These are phyloP conservation scores for Eulithis prunata DNA, from an alignment of 2,888 invertebrate species.

Conservation along the genomic window DNA sequence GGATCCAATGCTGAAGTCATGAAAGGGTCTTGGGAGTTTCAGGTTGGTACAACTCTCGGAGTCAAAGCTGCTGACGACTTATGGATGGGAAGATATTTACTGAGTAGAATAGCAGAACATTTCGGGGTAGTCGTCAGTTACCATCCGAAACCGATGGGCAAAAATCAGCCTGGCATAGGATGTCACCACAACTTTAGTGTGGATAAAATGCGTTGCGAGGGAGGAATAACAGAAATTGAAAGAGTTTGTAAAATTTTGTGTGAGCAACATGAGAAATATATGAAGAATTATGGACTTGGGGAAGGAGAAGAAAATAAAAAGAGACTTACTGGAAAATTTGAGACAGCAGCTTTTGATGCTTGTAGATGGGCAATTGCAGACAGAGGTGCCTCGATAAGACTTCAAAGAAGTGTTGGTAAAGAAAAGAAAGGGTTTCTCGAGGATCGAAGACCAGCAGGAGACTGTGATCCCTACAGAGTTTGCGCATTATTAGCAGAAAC, in stretches of 20 bases:
- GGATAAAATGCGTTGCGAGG: conserved; percentile 90
- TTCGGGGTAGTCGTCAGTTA: conserved; percentile 89
- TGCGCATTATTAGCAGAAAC: conserved; percentile 79
- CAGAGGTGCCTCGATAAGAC: conserved; percentile 95
- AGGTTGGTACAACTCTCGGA: conserved; percentile 95
- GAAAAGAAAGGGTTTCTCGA: conserved; percentile 96
- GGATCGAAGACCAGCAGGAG: conserved; percentile 95
- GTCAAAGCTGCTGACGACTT: conserved; percentile 93
- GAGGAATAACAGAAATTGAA: conserved; percentile 90
- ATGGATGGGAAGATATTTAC: conserved; percentile 93
- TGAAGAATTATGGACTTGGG: conserved; percentile 94
- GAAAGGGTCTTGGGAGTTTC: conserved; percentile 97
- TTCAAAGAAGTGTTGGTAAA: conserved; percentile 94
- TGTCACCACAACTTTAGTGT: conserved; percentile 97
- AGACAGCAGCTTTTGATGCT: conserved; percentile 96
- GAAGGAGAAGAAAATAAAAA: conserved; percentile 97
- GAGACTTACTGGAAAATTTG: conserved; percentile 95
- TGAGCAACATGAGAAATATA: conserved; percentile 86
- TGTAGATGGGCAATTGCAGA: conserved; percentile 95
- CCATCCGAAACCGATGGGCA: conserved; percentile 90
- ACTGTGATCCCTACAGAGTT: conserved; percentile 93
- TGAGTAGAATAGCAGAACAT: conserved; percentile 93
- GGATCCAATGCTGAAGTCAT: conserved; percentile 99
- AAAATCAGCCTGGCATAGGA: conserved; percentile 94
- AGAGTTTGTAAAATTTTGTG: conserved; percentile 91